phyloP scores from a whole-genome alignment of 2,113 vertebrate species.

The Cepphus grylle region DNA sequence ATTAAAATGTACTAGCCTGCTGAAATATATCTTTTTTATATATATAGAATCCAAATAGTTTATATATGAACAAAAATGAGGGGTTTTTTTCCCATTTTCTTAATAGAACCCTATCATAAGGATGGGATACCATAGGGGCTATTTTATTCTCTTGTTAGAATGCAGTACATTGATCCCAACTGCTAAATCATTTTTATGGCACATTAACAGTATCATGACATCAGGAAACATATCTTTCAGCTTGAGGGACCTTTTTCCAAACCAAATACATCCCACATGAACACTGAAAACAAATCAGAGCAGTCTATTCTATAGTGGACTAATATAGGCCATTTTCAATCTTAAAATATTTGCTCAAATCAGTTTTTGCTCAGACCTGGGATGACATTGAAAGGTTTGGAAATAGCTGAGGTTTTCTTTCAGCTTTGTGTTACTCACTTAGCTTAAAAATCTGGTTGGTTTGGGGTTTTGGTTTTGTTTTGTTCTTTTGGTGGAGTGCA shows the following conservation, averaged over 20 bases:
- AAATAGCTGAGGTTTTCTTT: background rate
- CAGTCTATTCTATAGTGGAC: background rate
- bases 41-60: background rate
- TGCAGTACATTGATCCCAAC: background rate
- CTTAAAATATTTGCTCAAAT: background rate
- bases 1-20: background rate
- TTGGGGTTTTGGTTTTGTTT: background rate
- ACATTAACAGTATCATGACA: constrained; percentile 38
- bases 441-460: background rate
- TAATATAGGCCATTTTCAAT: background rate
- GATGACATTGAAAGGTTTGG: background rate
- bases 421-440: background rate
- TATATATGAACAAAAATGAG: background rate
- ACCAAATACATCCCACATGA: background rate
- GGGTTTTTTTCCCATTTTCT: background rate
- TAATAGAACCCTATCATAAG: background rate
- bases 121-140: background rate
- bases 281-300: constrained; percentile 6
- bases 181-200: constrained; percentile 50
- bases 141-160: constrained; percentile 27
- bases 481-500: background rate
- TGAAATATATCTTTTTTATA: background rate
- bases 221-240: constrained; percentile 27
- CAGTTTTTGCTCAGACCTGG: background rate
- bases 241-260: constrained; percentile 12